phyloP scores from a whole-genome alignment of 2,888 invertebrate species.

The Philonicus albiceps region DNA sequence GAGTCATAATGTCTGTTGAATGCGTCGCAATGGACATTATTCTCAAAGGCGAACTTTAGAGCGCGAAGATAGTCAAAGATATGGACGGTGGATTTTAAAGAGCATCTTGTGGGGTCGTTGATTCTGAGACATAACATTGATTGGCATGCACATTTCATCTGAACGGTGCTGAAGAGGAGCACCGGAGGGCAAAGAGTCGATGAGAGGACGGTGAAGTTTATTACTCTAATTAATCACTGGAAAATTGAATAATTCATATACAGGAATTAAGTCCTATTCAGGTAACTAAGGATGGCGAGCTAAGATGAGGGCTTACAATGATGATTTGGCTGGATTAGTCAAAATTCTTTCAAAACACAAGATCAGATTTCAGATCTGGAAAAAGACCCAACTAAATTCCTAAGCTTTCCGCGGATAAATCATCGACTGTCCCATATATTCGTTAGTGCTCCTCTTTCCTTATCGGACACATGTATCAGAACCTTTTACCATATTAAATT shows the following conservation, averaged over 20 bases:
- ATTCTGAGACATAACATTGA: conserved; percentile 1
- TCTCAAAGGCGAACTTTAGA: not conserved
- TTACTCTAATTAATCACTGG: conserved; percentile 5
- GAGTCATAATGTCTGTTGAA: conserved; percentile 5
- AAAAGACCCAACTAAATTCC: not conserved
- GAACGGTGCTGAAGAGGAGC: not conserved
- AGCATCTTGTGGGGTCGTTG: conserved; percentile 33
- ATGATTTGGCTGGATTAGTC: not conserved
- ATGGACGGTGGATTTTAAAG: not conserved
- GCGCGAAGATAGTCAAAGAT: not conserved
- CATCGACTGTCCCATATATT: conserved; percentile 3
- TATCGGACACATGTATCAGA: conserved; percentile 20
- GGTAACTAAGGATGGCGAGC: not conserved
- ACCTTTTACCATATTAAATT: conserved; percentile 24
- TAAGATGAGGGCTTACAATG: not conserved
- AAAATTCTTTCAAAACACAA: not conserved
- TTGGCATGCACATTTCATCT: not conserved
- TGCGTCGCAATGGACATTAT: conserved; percentile 18
- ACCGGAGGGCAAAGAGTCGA: not conserved
- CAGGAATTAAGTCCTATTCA: not conserved
- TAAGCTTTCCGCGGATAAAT: not conserved
- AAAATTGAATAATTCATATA: not conserved
- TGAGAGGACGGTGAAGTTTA: not conserved
- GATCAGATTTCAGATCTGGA: not conserved
- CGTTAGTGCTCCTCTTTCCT: conserved; percentile 14